Evolutionary conservation across 1,140 invertebrate genomes (phyloP).

Genomic region (Zaprionus gabonicus): DNA sequence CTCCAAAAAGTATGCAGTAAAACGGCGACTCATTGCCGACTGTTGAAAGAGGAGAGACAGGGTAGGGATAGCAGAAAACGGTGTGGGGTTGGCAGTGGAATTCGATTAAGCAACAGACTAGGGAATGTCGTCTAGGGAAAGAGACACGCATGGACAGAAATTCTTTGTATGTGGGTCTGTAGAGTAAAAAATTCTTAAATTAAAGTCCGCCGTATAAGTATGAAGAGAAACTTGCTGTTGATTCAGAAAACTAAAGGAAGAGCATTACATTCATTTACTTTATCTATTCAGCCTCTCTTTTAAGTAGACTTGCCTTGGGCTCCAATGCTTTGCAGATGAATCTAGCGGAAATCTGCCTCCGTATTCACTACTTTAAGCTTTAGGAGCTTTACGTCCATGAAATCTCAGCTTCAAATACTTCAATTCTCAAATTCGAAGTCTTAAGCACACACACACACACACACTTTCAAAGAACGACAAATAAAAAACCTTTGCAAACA

Average conservation of each 20-base stretch:
- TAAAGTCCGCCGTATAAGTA: conserved; percentile 56
- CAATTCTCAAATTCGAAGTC: too few species aligned
- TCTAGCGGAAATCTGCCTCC: too few species aligned
- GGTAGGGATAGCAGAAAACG: conserved; percentile 9
- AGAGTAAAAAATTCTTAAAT: conserved; percentile 61
- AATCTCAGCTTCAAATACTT: too few species aligned
- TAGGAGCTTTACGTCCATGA: too few species aligned
- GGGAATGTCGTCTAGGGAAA: conserved; percentile 15
- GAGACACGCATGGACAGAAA: conserved; percentile 54
- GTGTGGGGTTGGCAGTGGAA: conserved; percentile 25
- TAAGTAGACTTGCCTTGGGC: too few species aligned
- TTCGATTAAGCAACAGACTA: conserved; percentile 66
- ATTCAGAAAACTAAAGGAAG: conserved; percentile 63
- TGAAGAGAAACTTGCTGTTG: conserved; percentile 57
- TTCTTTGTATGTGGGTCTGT: conserved; percentile 53
- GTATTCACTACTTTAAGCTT: too few species aligned
- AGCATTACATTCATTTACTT: background rate
- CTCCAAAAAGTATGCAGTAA: conserved; percentile 65
- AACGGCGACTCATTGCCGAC: conserved; percentile 50
- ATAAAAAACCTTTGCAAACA: background rate
- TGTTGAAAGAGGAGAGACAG: background rate
- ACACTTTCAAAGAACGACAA: too few species aligned
- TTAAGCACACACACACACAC: too few species aligned
- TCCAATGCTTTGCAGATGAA: too few species aligned
- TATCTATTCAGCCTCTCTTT: background rate